Percentiles rank a stretch among this genome's conserved stretches.
phyloP scores from a whole-genome alignment of 92 coral and sea anemone species.

The Umimayanthus chanpuru region DNA sequence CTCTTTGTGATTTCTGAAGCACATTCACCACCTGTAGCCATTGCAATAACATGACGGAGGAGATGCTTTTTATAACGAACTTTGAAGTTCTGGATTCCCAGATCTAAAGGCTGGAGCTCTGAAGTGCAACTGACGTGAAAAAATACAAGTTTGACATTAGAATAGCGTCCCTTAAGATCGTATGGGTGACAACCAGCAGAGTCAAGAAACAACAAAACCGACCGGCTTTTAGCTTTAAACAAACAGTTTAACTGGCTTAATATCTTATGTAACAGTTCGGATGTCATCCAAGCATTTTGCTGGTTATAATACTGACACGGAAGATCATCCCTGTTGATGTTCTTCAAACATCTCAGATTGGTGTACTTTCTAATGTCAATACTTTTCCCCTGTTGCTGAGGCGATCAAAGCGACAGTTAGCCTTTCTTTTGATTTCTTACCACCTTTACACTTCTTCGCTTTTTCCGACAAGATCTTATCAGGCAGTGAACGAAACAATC shows the following conservation, averaged over 20 bases:
- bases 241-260: constrained; percentile 54
- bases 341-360: constrained; percentile 55
- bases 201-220: constrained; percentile 48
- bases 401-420: constrained; percentile 53
- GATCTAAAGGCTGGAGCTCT: constrained; percentile 56
- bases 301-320: constrained; percentile 38
- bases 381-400: constrained; percentile 48
- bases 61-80: constrained; percentile 51
- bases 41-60: constrained; percentile 45
- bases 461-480: constrained; percentile 48
- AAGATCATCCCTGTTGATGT: constrained; percentile 44
- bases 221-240: constrained; percentile 53
- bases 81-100: constrained; percentile 64
- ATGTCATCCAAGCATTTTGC: constrained; percentile 38
- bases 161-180: constrained; percentile 44
- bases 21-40: constrained; percentile 42
- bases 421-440: constrained; percentile 51
- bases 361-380: constrained; percentile 65
- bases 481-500: no score
- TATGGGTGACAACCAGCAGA: constrained; percentile 61
- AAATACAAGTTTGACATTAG: constrained; percentile 50
- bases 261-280: constrained; percentile 46
- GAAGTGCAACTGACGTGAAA: constrained; percentile 55
- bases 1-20: constrained; percentile 50
- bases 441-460: constrained; percentile 57